Conservation (phyloP, 2,888 invertebrate species). For the Macaria liturata region DNA sequence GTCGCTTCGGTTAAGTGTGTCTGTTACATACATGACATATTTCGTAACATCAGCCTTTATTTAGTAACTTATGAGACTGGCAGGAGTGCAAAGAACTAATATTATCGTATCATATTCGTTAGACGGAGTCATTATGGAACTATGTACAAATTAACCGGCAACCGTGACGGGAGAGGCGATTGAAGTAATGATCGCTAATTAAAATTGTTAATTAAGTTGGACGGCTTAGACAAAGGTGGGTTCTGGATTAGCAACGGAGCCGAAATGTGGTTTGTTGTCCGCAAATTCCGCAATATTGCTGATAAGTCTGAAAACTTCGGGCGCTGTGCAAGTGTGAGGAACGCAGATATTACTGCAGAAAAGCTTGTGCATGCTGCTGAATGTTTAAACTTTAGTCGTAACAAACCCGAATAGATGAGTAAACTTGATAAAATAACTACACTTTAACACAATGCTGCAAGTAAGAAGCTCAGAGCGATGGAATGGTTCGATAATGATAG, state of each 20-base stretch:
- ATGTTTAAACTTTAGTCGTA: background rate
- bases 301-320: slow-evolving; percentile 17
- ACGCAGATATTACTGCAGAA: slow-evolving; percentile 3
- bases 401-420: background rate
- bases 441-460: background rate
- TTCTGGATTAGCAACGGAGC: slow-evolving; percentile 30
- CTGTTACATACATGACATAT: no score
- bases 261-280: slow-evolving; percentile 24
- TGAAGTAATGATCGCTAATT: slow-evolving; percentile 64
- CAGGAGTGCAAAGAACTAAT: background rate
- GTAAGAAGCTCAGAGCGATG: background rate
- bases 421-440: background rate
- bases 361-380: slow-evolving; percentile 2
- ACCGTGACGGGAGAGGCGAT: slow-evolving; percentile 61
- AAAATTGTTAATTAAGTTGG: slow-evolving; percentile 61
- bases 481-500: background rate
- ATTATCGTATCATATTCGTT: slow-evolving; percentile 38
- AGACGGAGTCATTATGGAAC: slow-evolving; percentile 39
- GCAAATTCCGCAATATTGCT: slow-evolving; percentile 24
- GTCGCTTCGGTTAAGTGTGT: slow-evolving; percentile 11
- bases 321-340: slow-evolving; percentile 1
- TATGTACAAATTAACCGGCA: slow-evolving; percentile 53
- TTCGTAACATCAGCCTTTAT: no score
- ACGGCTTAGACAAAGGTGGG: slow-evolving; percentile 44
- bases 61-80: background rate